Evolutionary conservation across 2,113 vertebrate genomes (phyloP), one percentile per base, ranked within the genome.

Genomic region (Brachypodius melanocephalos): DNA sequence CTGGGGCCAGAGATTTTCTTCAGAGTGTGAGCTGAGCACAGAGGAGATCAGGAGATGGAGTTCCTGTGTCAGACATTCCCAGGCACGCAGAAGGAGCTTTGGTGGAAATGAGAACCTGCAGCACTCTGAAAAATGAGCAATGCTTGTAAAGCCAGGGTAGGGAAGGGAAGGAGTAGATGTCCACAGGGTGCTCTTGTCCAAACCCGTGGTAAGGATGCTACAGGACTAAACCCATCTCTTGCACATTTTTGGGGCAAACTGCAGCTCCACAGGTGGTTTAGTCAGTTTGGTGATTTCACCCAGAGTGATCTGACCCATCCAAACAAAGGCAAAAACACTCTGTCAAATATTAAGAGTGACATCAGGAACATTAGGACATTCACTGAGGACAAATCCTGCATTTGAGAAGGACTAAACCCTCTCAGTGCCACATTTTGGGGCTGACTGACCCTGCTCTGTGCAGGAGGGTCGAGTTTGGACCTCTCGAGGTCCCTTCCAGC

Each of bases 121-220:
- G 20, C 9, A 13, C 6, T 14, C 12, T 38, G 63, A 80, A 51
- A 83, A 93, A 32, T 12, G 29, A 65, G 54, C 3, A 38, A 42
- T 10, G 8, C 8, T 3, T 14, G 10, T 14, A 54, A 62, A 52
- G 5, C 34, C 58, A 72, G 12, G 0, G 0, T 0, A n/a, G 52
- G 52, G 34, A 57, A 69, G 18, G 38, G 26, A 2, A 19, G 62
- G 46, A 61, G 46, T 3, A 36, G 8, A 5, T 12, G 17, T 16
- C 42, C 58, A 4, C 48, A 32, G 25, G 8, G 25, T 20, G 18
- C 25, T 74, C 38, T 24, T 28, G 21, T 28, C 45, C 45, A 29
- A 45, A 65, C 28, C 40, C 31, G 17, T 9, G 15, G 15, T 4
- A 29, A 29, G 10, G 19, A 8, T 19, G 18, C 22, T 36, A 3